Evolutionary conservation across 1,140 invertebrate species (phyloP), one percentile per base, ranked within the genome.

Genomic region (Contarinia nasturtii): DNA sequence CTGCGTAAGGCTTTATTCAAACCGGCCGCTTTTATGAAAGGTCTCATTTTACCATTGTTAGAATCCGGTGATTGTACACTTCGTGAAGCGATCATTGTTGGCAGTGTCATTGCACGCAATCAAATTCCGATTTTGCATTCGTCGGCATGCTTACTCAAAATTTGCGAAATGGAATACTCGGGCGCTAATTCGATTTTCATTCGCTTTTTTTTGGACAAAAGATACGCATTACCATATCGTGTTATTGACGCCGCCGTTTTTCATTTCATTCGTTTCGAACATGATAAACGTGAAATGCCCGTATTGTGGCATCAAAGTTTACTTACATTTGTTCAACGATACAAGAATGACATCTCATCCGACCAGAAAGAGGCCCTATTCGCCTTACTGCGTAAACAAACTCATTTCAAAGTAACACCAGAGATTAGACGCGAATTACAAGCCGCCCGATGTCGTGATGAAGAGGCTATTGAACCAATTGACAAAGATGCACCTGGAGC

Each of bases 11-110:
- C 94, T 10, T 66, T 98, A 0, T 98, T 88, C 63, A 98, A 98
- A 61, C 93, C 95, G 40, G 90, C 82, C 44, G 94, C 86, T n/a
- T 99, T 99, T 57, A 97, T 97, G 82, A 98, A 98, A 69, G 95
- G 94, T 54, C 82, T 97, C 54, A 65, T 97, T 22, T 56, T 97
- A 34, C 92, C 93, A 2, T 65, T 97, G 14, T 80, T 92, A 56
- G 85, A 92, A 79, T 79, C 83, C 55, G 91, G 91, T 33, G 86
- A 82, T 49, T 98, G 94, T 60, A 92, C 91, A 2, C 67, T 98
- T 38, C 67, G 93, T 51, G 95, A 98, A 71, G 93, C 95, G 0
- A 82, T 91, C 21, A 96, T 98, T 47, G 68, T 98, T 51, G 85
- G 91, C 3, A 94, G 91, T 36, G 83, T 98, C 1, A 59, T 98